phyloP scores from a whole-genome alignment of 2,888 invertebrate genomes.

The Deilephila porcellus region DNA sequence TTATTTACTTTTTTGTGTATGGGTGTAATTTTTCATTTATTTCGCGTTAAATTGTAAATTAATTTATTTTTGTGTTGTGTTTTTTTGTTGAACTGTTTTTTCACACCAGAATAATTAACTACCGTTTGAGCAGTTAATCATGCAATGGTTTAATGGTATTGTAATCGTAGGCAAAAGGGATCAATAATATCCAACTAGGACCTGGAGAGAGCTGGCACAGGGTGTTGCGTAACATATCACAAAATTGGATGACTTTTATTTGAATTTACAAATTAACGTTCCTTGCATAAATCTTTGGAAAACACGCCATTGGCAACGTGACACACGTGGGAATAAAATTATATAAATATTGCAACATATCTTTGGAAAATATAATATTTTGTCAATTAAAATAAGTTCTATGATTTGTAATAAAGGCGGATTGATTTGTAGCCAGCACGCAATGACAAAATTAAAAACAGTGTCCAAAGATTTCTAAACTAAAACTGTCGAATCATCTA shows the following conservation, averaged over 20 bases:
- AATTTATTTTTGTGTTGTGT: not conserved
- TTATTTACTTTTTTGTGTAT: not conserved
- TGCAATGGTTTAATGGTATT: conserved; percentile 35
- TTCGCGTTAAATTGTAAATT: conserved; percentile 10
- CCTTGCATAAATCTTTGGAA: not conserved
- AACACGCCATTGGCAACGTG: not conserved
- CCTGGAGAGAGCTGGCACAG: conserved; percentile 69
- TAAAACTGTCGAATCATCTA: no score
- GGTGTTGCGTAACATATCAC: conserved; percentile 79
- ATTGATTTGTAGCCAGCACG: conserved; percentile 31
- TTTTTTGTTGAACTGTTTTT: not conserved
- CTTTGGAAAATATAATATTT: conserved; percentile 3
- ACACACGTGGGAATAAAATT: not conserved
- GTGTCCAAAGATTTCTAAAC: not conserved
- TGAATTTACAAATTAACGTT: conserved; percentile 4
- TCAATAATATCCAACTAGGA: conserved; percentile 68
- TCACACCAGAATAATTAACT: not conserved
- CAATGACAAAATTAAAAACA: not conserved
- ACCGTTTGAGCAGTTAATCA: not conserved
- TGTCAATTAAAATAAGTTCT: conserved; percentile 41
- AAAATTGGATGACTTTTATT: conserved; percentile 39
- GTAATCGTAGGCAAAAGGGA: conserved; percentile 65
- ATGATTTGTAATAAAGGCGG: not conserved
- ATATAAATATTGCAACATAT: conserved; percentile 16
- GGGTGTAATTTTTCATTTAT: not conserved